Evolutionary conservation across 2,113 vertebrate species (phyloP), one percentile per base, ranked within the genome.

Genomic region (Megaleporinus macrocephalus): DNA sequence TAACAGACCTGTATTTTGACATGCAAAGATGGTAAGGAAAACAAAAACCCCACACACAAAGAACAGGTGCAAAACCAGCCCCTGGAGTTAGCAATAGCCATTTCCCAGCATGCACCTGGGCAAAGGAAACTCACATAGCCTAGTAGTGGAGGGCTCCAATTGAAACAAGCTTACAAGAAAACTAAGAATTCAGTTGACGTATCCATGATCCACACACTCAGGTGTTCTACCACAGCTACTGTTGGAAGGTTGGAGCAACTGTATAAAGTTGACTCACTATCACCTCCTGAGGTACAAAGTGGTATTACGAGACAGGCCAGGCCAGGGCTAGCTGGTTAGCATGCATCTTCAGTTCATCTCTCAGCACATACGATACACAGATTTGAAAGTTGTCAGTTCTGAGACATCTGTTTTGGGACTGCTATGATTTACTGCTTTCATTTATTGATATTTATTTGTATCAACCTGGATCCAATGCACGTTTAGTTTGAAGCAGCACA

Each of bases 71-170:
- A 80, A 79, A 65, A 81, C 72, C 81, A 84, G 78, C 76, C 72
- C 49, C 29, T 75, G 30, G 66, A 75, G 80, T 44, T 69, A 83
- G 83, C 80, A 84, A 81, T 81, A 86, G 85, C 80, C 16, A 36
- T 63, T 59, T 85, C 81, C 85, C 83, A 86, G 83, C 87, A 86
- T 86, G 83, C 85, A 85, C 81, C 78, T 75, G 78, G 66, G 49
- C 70, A 73, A n/a, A 61, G 53, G 26, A 78, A 65, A 63, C 36
- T 47, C 70, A 51, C 20, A 72, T 44, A 70, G 33, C 27, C n/a
- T n/a, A n/a, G n/a, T n/a, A 82, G 36, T 15, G 65, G 33, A 61
- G 24, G 75, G 74, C 75, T 20, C 20, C 18, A 22, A 36, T 51
- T 79, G 77, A 62, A 24, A 24, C 22, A 22, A 59, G n/a, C 24